Evolutionary conservation across 2,113 vertebrate species (phyloP).

Genomic region (Salvelinus alpinus): DNA sequence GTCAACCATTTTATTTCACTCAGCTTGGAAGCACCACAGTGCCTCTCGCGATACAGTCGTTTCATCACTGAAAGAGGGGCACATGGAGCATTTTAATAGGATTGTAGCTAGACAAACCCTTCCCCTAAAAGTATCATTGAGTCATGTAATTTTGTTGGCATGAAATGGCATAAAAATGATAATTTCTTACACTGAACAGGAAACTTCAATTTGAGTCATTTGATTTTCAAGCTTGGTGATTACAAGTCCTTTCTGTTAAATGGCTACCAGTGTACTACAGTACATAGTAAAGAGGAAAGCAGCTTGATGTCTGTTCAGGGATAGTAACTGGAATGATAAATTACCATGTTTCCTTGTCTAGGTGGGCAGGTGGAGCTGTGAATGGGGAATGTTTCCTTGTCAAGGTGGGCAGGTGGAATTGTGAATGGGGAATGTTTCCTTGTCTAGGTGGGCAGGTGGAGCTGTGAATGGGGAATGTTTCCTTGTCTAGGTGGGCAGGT

Average conservation of each 20-base stretch:
- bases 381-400: too few species aligned
- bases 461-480: too few species aligned
- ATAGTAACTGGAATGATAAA: constrained; percentile 64
- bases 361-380: constrained; percentile 24
- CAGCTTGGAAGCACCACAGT: background rate
- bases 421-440: too few species aligned
- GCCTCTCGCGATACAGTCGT: background rate
- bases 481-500: background rate
- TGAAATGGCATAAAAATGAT: too few species aligned
- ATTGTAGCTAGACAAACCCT: too few species aligned
- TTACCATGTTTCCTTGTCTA: constrained; percentile 57
- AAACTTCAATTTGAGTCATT: background rate
- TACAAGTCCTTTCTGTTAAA: too few species aligned
- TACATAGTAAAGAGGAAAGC: constrained; percentile 58
- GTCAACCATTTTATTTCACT: constrained; percentile 10
- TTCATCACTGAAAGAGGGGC: background rate
- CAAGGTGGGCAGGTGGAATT: background rate
- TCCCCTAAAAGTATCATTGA: too few species aligned
- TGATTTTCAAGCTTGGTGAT: constrained; percentile 42
- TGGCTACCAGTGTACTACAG: constrained; percentile 22
- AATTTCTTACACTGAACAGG: too few species aligned
- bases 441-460: background rate
- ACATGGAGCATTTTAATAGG: background rate
- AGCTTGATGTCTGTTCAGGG: constrained; percentile 51
- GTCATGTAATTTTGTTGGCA: too few species aligned